A percentile compares a stretch with the other conserved stretches of the same genome.
These are phyloP conservation scores for Hemitrygon akajei DNA, from an alignment of 2,797 vertebrate genomes.

Conservation along the genomic window DNA sequence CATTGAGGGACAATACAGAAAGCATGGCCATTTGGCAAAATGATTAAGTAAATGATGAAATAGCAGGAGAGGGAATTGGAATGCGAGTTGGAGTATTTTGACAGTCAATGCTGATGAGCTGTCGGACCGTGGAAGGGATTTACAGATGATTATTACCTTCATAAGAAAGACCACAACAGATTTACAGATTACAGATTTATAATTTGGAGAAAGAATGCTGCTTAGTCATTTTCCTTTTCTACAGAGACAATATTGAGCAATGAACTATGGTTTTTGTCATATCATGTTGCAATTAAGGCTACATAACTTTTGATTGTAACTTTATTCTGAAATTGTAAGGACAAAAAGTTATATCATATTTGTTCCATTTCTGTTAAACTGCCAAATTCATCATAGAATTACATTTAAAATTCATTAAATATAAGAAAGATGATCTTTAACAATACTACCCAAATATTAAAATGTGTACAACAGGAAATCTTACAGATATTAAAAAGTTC, in stretches of 20 bases:
- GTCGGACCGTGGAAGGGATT: background rate
- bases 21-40: background rate
- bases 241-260: background rate
- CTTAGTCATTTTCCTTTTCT: background rate
- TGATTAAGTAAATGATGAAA: background rate
- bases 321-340: conserved; percentile 19
- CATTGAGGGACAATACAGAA: background rate
- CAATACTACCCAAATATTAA: background rate
- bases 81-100: background rate
- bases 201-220: background rate
- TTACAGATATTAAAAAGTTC: background rate
- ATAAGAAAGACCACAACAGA: background rate
- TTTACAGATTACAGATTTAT: background rate
- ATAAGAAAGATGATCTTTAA: background rate
- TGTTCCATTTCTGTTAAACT: background rate
- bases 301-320: background rate
- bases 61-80: background rate
- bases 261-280: background rate
- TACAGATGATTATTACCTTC: background rate
- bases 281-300: background rate
- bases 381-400: background rate
- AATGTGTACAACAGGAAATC: background rate
- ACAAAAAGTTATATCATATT: background rate
- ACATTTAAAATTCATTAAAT: conserved; percentile 27
- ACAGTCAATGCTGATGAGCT: background rate